A percentile compares a stretch with the other conserved stretches of the same genome.
Evolutionary conservation across 2,797 vertebrate species (phyloP).

Genomic region (Ambastaia sidthimunki): DNA sequence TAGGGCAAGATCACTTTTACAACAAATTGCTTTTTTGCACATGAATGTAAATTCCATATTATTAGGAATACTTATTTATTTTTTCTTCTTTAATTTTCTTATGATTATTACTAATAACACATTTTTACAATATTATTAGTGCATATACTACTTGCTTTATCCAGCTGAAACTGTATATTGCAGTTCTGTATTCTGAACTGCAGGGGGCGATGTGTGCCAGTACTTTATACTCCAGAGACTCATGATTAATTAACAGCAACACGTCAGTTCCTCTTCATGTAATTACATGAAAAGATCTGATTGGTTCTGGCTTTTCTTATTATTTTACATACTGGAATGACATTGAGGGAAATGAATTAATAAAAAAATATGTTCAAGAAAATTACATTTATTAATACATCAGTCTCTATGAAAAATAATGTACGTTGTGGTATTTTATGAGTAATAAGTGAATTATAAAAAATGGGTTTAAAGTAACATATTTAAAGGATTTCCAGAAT

Average conservation of each 20-base stretch:
- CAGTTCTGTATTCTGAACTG: constrained; percentile 35
- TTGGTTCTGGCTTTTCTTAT: constrained; percentile 2
- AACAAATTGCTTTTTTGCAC: neutral
- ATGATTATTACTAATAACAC: no score
- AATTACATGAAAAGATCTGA: constrained; percentile 47
- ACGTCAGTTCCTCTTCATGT: constrained; percentile 38
- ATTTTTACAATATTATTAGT: no score
- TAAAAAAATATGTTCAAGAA: neutral
- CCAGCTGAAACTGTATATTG: neutral
- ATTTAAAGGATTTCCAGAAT: no score
- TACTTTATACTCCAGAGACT: constrained; percentile 30
- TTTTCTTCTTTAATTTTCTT: no score
- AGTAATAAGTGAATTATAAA: no score
- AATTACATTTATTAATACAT: neutral
- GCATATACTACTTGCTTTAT: neutral
- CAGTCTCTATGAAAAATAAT: neutral
- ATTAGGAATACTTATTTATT: neutral
- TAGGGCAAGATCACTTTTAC: neutral
- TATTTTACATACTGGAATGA: constrained; percentile 27
- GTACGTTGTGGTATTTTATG: no score
- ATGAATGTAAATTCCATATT: neutral
- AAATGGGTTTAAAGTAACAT: no score
- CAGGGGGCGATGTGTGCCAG: constrained; percentile 53
- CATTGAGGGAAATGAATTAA: neutral
- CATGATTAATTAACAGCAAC: constrained; percentile 50